These are phyloP conservation scores for Sebastes cheni DNA, from an alignment of 2,797 vertebrate species.

Conservation along the genomic window DNA sequence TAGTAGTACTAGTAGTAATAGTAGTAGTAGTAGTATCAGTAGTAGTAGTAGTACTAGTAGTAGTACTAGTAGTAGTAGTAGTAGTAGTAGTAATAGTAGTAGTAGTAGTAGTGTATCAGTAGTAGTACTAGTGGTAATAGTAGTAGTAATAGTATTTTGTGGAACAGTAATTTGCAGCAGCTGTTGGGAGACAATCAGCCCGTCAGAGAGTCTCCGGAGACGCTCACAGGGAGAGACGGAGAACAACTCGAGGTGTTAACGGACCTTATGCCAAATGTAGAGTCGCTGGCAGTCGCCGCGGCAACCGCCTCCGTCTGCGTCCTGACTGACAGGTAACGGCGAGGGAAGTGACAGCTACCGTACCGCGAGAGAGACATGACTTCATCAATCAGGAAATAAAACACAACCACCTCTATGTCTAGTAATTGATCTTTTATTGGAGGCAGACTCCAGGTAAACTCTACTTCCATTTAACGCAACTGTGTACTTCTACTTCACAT, in stretches of 20 bases:
- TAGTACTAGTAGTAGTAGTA: neutral
- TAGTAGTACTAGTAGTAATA: too few species aligned
- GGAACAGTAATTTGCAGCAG: constrained; percentile 51
- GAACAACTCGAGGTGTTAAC: constrained; percentile 27
- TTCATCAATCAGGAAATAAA: constrained; percentile 43
- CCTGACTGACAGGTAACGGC: constrained; percentile 62
- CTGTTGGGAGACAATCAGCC: constrained; percentile 56
- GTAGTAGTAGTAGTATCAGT: too few species aligned
- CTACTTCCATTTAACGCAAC: too few species aligned
- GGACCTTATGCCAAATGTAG: constrained; percentile 66
- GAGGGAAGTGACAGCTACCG: constrained; percentile 49
- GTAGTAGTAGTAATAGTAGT: neutral
- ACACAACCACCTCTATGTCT: constrained; percentile 7
- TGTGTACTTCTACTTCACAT: too few species aligned
- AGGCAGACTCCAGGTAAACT: neutral
- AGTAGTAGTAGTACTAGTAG: neutral
- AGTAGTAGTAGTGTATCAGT: neutral
- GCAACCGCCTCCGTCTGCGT: constrained; percentile 49
- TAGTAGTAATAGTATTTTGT: neutral
- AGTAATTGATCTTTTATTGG: constrained; percentile 9
- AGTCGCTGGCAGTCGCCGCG: constrained; percentile 19
- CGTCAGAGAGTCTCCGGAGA: constrained; percentile 44
- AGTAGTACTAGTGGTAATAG: neutral
- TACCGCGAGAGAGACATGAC: constrained; percentile 23
- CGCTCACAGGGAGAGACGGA: neutral